Evolutionary conservation across 2,797 vertebrate genomes (phyloP).

Genomic region (Labroides dimidiatus): DNA sequence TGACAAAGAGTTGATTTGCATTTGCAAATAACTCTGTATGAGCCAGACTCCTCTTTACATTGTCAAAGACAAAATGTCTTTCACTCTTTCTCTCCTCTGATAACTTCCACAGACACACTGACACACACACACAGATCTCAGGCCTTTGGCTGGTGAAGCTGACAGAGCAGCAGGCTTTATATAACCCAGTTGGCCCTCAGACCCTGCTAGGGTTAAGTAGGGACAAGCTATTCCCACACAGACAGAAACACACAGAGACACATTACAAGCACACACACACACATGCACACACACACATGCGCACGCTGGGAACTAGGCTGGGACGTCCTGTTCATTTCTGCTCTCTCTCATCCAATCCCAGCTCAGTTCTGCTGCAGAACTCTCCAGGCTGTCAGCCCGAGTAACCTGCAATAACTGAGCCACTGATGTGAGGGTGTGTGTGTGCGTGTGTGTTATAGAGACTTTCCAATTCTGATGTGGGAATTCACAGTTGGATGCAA

Average conservation of each 20-base stretch:
- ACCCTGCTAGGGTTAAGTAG: conserved; percentile 59
- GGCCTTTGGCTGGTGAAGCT: conserved; percentile 58
- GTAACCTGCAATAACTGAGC: conserved; percentile 56
- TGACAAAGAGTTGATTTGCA: neutral
- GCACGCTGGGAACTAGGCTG: conserved; percentile 66
- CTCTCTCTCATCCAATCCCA: conserved; percentile 70
- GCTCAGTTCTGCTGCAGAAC: conserved; percentile 54
- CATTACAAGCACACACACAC: neutral
- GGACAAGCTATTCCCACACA: conserved; percentile 48
- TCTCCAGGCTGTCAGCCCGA: conserved; percentile 65
- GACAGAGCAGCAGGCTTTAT: conserved; percentile 68
- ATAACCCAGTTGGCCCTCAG: conserved; percentile 70
- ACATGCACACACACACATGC: neutral
- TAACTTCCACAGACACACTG: neutral
- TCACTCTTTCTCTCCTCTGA: neutral
- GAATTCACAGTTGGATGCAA: conserved; percentile 52
- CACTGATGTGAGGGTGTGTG: conserved; percentile 31
- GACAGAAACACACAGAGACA: conserved; percentile 4
- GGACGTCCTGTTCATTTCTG: conserved; percentile 74
- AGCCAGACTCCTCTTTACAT: neutral
- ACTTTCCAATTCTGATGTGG: conserved; percentile 33
- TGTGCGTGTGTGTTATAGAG: neutral
- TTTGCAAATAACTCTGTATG: neutral
- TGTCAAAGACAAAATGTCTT: neutral
- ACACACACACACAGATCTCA: neutral